Evolutionary conservation across 2,797 vertebrate genomes (phyloP), one percentile per base, ranked within the genome.

Genomic region (Hyperoplus immaculatus): DNA sequence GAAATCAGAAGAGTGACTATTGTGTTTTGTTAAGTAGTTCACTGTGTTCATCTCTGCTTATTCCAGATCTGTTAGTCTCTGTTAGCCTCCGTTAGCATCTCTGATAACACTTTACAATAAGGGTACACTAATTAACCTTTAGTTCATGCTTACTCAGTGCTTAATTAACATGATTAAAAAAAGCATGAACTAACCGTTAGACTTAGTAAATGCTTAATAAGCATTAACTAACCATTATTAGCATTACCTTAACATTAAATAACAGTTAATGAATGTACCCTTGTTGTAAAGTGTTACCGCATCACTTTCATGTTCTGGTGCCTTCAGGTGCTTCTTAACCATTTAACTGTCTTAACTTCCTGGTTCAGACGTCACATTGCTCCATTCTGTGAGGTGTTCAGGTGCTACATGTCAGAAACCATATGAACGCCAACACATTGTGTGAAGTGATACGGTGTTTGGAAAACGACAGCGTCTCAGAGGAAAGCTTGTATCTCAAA

Each of bases 281-380:
- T 21, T 21, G 21, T 21, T 21, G 21, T 21, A 21, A 21, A 21
- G 21, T 21, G 21, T 21, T 21, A 21, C 21, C 21, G 60, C 18
- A 13, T 67, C 70, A 61, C 50, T 60, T 51, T 59, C 46, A 58
- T 66, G 43, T 78, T 39, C 13, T 78, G 69, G 78, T 87, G 61
- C 81, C 81, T 87, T 77, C 74, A 84, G 59, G 63, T 83, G 71
- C 39, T 75, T 46, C 53, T 66, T n/a, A 21, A 43, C n/a, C 7
- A 15, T 58, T 16, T 21, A 21, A 21, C 21, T 21, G 21, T 21
- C 13, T 55, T 8, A 36, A 47, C 3, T 14, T 50, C 18, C 58
- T 69, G 15, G 3, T 68, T 70, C 10, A 67, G 18, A 41, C 38
- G 55, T 54, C 41, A 64, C 21, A 21, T 62, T 61, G 7, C n/a